Evolutionary conservation across 2,797 vertebrate genomes (phyloP).

Genomic region (Agapornis canus): DNA sequence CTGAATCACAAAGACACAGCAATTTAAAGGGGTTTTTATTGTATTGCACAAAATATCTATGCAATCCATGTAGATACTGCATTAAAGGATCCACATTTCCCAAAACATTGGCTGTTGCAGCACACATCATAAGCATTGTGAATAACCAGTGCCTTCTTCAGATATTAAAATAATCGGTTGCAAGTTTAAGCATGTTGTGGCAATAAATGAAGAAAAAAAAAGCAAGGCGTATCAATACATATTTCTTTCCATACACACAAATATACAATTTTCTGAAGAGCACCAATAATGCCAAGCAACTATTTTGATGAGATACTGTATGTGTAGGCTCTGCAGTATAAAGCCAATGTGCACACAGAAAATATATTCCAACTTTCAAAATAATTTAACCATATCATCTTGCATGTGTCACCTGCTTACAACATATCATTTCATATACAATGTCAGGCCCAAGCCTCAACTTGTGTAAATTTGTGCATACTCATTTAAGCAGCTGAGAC

Average conservation of each 20-base stretch:
- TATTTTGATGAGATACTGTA: conserved; percentile 66
- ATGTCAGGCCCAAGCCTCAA: conserved; percentile 24
- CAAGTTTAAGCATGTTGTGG: conserved; percentile 65
- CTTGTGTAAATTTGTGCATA: conserved; percentile 8
- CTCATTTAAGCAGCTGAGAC: conserved; percentile 31
- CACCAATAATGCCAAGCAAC: conserved; percentile 68
- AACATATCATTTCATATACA: conserved; percentile 67
- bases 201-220: conserved; percentile 65
- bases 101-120: conserved; percentile 62
- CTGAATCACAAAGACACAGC: conserved; percentile 53
- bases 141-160: conserved; percentile 72
- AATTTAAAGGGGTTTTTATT: conserved; percentile 76
- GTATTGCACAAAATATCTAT: conserved; percentile 76
- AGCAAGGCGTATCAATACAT: conserved; percentile 61
- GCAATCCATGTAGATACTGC: conserved; percentile 68
- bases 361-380: conserved; percentile 81
- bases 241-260: conserved; percentile 66
- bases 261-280: conserved; percentile 73
- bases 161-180: conserved; percentile 53
- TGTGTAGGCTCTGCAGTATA: conserved; percentile 76
- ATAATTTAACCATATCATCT: conserved; percentile 81
- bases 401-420: conserved; percentile 70
- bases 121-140: conserved; percentile 70
- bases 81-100: conserved; percentile 67
- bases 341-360: conserved; percentile 80